Base-by-base conservation (phyloP, 2,113 vertebrate genomes). In the Nesogale talazaci region DNA sequence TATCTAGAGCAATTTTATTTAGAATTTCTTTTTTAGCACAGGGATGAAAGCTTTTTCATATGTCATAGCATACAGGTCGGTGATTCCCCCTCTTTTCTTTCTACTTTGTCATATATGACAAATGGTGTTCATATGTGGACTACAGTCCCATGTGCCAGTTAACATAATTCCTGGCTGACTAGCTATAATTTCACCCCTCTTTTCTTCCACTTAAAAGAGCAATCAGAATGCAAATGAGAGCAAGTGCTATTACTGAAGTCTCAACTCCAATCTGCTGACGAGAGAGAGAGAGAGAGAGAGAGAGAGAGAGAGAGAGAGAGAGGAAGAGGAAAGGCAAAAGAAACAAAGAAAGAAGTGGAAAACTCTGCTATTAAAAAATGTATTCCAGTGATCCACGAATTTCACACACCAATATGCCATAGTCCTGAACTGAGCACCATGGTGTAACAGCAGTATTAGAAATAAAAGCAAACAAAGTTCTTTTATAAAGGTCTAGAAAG, bases 241-340 rank as follows among this genome's bases (percentile, higher is more conserved):
- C 31, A 34, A 17, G 57, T 22, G 40, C 2, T 1, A 46, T n/a
- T 59, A 25, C 12, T 42, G 14, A 40, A 70, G 38, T n/a, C 31
- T 34, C 2, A 1, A 31, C 40, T 87, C n/a, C 88, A 59, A 31
- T 59, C 11, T 61, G 36, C 57, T 69, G 3, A 19, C 11, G 34
- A 42, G 2, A 36, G 63, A 22, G 17, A 59, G 2, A 3, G 72
- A 38, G 10, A 23, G 12, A 31, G 20, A 17, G 22, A n/a, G 22
- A 65, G 12, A 34, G 0, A 3, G 4, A 34, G 0, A 8, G 2
- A 29, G 1, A 4, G 14, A 67, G 9, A 2, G 6, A 4, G 40
- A 12, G 25, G 23, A 9, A 17, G 22, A 29, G 46, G 46, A 52
- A 11, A 52, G 46, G 46, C 46, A 52, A 10, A 52, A 52, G 46